Evolutionary conservation across 2,888 invertebrate species (phyloP), one percentile per base, ranked within the genome.

Genomic region (Latheticus oryzae): DNA sequence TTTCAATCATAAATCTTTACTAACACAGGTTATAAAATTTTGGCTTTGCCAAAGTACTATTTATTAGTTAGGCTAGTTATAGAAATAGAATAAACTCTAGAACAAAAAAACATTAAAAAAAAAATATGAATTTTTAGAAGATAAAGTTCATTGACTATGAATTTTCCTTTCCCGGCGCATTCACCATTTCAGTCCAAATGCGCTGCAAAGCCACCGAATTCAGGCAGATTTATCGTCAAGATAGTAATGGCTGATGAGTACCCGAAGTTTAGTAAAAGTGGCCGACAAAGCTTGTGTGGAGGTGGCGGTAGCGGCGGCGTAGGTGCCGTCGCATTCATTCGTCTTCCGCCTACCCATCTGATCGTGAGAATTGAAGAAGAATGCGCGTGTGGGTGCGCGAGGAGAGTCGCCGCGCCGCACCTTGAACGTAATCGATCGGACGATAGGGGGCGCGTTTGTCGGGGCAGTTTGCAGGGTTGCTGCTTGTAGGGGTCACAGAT

Each of bases 381-480:
- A 48, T 42, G 56, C 56, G 48, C 48, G 33, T 33, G 15, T 19
- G 28, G 45, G 32, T 59, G 59, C 59, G 59, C 59, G 59, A 38
- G 35, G 59, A 9, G 28, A 40, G 47, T 38, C 43, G 59, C 21
- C 55, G 59, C 63, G 59, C 38, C 43, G 58, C 58, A 64, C 60
- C 73, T 75, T 77, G 71, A 47, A 53, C 58, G 64, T 60, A 65
- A 63, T 73, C 73, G 72, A 73, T 73, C 73, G 65, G 72, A 71
- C 62, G 69, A 64, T 66, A 69, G 76, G 78, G 79, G 76, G 64
- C 70, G 71, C 69, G 69, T 64, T 58, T 79, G 77, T 76, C 76
- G 73, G 73, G 73, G 71, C 76, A 73, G 76, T 76, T 73, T 70
- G 77, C 76, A 73, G 75, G 76, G 76, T 74, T 71, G 73, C 73